These are phyloP conservation scores for Phocides pigmalion DNA, from an alignment of 1,140 invertebrate genomes.

Conservation along the genomic window DNA sequence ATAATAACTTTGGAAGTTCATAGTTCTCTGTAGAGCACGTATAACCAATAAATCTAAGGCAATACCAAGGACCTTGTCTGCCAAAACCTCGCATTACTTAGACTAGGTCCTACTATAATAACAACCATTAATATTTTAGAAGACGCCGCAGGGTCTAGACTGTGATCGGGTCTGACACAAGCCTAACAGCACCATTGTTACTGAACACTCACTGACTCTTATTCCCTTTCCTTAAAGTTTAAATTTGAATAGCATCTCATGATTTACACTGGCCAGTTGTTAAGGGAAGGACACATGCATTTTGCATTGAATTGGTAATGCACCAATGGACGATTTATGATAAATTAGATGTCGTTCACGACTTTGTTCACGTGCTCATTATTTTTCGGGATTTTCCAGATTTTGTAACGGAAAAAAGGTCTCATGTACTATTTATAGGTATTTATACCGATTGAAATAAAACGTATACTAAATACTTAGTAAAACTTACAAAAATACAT, in stretches of 20 bases:
- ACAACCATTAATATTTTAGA: conserved; percentile 32
- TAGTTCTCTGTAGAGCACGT: conserved; percentile 6
- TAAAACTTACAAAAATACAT: too few species aligned
- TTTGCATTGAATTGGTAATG: conserved; percentile 33
- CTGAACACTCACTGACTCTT: not conserved
- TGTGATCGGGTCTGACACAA: conserved; percentile 26
- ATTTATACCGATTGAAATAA: too few species aligned
- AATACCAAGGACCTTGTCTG: conserved; percentile 23
- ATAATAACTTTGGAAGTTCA: not conserved
- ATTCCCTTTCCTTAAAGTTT: not conserved
- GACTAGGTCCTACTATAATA: conserved; percentile 20
- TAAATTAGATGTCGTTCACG: not conserved
- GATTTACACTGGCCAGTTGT: not conserved
- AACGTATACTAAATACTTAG: too few species aligned
- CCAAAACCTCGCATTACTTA: conserved; percentile 27
- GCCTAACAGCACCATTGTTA: conserved; percentile 9
- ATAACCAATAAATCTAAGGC: conserved; percentile 9
- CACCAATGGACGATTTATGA: conserved; percentile 25
- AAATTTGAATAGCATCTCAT: not conserved
- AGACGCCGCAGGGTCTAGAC: conserved; percentile 32
- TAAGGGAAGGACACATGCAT: conserved; percentile 31
- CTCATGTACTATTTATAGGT: too few species aligned
- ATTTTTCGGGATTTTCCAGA: not conserved
- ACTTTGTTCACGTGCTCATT: not conserved
- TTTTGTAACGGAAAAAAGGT: too few species aligned